Evolutionary conservation across 2,888 invertebrate species (phyloP), one percentile per base, ranked within the genome.

Genomic region (Lottia scabra): DNA sequence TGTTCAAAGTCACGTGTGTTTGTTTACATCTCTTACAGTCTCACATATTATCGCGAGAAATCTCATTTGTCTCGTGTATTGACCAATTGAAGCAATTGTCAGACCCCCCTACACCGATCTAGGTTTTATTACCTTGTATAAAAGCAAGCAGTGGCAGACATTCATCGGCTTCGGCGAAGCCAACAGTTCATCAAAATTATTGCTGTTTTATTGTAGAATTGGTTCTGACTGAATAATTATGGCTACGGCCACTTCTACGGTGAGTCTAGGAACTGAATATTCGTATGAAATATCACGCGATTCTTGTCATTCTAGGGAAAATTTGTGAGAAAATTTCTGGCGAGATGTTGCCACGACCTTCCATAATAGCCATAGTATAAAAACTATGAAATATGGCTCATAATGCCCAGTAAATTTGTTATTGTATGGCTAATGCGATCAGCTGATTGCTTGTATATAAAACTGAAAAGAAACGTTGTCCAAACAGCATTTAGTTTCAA

Each of bases 61-160:
- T 66, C 19, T 62, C 45, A 45, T 70, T 44, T 73, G 19, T 44
- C 67, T 65, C 68, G 65, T 19, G 63, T 73, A 16, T 23, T 30
- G 23, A 38, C 63, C 70, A 73, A 67, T 73, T 68, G 64, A 48
- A 62, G 45, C 76, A 80, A 80, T 79, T 67, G 65, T 38, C 10
- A 23, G 63, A 80, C 72, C 82, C 83, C 82, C 81, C 81, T 82
- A 77, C 77, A 73, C 67, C 43, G 30, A 46, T 63, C 72, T 72
- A 64, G 80, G 79, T 77, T 79, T 81, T 80, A 79, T 82, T 75
- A 80, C 75, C 78, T 78, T 78, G 80, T 84, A 84, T 84, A 84
- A 81, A 84, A 84, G 80, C 80, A 73, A 75, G 75, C 77, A 62
- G 76, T 77, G 75, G 78, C 75, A 80, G 80, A 76, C 75, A 71